Conservation (phyloP, 2,113 vertebrate species). For the Daphoenositta chrysoptera region DNA sequence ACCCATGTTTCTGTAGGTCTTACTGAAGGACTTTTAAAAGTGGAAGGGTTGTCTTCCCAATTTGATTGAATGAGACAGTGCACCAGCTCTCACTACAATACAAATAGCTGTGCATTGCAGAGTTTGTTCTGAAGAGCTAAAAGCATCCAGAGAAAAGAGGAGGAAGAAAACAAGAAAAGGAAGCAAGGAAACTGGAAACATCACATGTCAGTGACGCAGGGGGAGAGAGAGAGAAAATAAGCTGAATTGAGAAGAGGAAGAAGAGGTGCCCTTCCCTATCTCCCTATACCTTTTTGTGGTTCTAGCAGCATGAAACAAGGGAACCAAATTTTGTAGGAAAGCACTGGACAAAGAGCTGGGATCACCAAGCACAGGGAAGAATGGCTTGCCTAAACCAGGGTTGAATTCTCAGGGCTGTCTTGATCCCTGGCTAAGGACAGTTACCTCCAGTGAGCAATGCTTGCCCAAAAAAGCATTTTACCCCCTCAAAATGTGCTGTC, state of each 20-base stretch:
- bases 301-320: background rate
- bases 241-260: background rate
- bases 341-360: background rate
- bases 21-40: background rate
- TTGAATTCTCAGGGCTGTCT: background rate
- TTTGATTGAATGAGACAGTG: background rate
- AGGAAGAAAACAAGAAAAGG: background rate
- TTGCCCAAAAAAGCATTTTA: background rate
- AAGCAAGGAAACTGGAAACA: background rate
- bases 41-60: background rate
- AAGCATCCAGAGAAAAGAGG: background rate
- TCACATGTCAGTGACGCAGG: background rate
- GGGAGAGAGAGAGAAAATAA: background rate
- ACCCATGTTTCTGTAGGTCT: background rate
- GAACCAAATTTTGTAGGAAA: background rate
- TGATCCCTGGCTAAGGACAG: background rate
- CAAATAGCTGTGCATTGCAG: background rate
- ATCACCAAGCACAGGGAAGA: background rate
- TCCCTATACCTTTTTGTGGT: background rate
- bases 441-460: background rate
- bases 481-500: background rate
- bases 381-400: background rate
- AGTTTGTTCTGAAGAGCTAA: background rate
- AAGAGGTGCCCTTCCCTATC: background rate
- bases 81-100: background rate